Base-by-base conservation (phyloP, 2,888 invertebrate species). In the Octonoba sinensis region DNA sequence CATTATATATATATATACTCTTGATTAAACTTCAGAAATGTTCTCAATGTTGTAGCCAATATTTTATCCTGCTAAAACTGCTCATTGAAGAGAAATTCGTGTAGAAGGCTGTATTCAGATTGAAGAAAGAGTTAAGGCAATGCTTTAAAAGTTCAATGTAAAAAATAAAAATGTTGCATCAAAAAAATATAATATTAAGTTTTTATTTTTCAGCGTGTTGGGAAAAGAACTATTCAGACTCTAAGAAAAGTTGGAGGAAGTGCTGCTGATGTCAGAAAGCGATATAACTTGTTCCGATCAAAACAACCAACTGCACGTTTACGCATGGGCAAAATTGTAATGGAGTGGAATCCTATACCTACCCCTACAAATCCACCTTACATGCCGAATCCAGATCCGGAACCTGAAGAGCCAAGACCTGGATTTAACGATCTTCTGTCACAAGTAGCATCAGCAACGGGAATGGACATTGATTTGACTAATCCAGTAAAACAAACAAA, bases 241-340 rank as follows among this genome's bases (percentile, higher is more conserved):
- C 36, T 82, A 3, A 44, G 76, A 27, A 76, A 62, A 72, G 49
- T 57, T 4, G 81, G 81, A 1, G 76, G 82, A 1, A 82, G 24
- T 62, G 82, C 82, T 15, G 76, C 71, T 24, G 82, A 75, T 36
- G 76, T 82, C 8, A 71, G 82, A 13, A 51, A 60, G 16, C 47
- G 76, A 18, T 82, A 82, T 44, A 82, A 82, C 27, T 56, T 82
- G n/a, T 82, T 82, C 49, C 49, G 66, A n/a, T 71, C 82, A 13
- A 82, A 82, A 2, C 82, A 82, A 24, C 76, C 82, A 1, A 76
- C 82, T 15, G 74, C 74, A 24, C 81, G 81, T 20, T 44, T 82
- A 46, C 81, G 81, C 1, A 75, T 62, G 47, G 81, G 81, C 0
- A 75, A 75, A 51, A 44, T 82, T 3, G 59, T 82, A 13, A 64